phyloP scores from a whole-genome alignment of 2,113 vertebrate genomes.

The Herpailurus yagouaroundi region DNA sequence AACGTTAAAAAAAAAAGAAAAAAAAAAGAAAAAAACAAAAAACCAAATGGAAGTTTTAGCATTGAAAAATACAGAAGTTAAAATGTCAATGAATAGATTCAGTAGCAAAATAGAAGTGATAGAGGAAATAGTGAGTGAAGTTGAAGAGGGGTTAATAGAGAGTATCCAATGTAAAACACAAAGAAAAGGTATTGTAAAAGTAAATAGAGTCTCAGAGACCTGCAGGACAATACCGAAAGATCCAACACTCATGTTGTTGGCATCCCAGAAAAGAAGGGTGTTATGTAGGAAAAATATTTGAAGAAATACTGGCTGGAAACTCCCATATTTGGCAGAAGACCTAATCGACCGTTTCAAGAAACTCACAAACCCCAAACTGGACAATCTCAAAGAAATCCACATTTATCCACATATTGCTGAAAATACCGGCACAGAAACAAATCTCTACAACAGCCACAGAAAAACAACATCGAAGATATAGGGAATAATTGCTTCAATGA shows the following conservation, averaged over 20 bases:
- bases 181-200: neutral
- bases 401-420: neutral
- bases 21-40: neutral
- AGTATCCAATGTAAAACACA: neutral
- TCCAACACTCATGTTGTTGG: neutral
- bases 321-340: neutral
- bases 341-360: slow-evolving; percentile 37
- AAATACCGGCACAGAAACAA: slow-evolving; percentile 43
- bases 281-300: neutral
- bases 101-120: neutral
- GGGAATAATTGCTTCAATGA: neutral
- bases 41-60: slow-evolving; percentile 17
- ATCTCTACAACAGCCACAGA: neutral
- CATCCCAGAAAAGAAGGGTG: neutral
- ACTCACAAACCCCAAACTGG: neutral
- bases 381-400: slow-evolving; percentile 21
- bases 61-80: neutral
- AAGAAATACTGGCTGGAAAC: neutral
- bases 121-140: neutral
- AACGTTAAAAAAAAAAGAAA: no score
- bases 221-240: neutral
- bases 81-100: neutral
- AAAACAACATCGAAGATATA: neutral
- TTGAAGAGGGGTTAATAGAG: neutral
- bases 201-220: neutral